Percentiles rank a stretch among this genome's conserved stretches.
Conservation (phyloP, 2,888 invertebrate species). For the Agrochola macilenta region DNA sequence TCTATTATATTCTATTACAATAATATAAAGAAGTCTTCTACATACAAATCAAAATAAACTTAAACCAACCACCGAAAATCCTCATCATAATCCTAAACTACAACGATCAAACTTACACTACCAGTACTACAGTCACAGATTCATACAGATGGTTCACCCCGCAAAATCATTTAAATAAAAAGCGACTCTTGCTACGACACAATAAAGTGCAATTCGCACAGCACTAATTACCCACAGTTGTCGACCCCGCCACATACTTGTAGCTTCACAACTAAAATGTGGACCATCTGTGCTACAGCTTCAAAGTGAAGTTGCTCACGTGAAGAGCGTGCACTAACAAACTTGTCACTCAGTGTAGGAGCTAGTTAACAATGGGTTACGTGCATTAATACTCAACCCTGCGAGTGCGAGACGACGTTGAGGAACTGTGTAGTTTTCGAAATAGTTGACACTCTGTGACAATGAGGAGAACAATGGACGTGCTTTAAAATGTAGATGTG, state of each 20-base stretch:
- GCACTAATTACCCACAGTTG: too few relatives aligned
- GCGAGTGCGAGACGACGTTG: constrained; percentile 28
- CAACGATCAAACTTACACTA: constrained; percentile 36
- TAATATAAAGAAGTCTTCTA: neutral
- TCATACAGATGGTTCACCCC: too few relatives aligned
- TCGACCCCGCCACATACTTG: too few relatives aligned
- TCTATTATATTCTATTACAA: too few relatives aligned
- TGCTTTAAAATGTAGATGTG: neutral
- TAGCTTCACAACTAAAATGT: too few relatives aligned
- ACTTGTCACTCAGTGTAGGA: constrained; percentile 73
- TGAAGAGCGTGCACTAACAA: constrained; percentile 74
- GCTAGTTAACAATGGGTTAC: constrained; percentile 73
- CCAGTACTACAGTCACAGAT: constrained; percentile 13
- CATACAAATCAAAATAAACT: neutral
- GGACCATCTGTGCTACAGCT: neutral
- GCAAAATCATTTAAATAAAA: too few relatives aligned
- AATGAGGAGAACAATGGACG: constrained; percentile 20
- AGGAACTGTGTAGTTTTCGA: constrained; percentile 43
- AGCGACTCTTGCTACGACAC: too few relatives aligned
- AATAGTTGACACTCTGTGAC: constrained; percentile 47
- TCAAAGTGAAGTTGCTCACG: constrained; percentile 62
- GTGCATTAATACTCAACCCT: constrained; percentile 67
- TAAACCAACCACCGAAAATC: neutral
- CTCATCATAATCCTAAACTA: constrained; percentile 17
- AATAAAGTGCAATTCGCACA: too few relatives aligned